Conservation (phyloP, 2,797 vertebrate species). For the Sebastes flavidus region DNA sequence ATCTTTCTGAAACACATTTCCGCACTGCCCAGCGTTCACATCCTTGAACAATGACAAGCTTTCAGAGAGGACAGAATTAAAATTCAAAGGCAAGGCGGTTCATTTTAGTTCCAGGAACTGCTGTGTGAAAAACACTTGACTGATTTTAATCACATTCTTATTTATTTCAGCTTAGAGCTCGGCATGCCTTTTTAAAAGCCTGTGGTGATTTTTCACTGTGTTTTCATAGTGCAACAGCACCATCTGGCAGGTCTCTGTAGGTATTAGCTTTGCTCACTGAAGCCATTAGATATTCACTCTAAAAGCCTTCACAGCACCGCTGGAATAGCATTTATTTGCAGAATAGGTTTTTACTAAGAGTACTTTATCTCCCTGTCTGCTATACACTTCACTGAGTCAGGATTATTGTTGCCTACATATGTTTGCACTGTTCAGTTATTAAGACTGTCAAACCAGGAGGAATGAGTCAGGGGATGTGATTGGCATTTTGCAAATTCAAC, state of each 20-base stretch:
- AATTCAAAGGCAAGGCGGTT: slow-evolving; percentile 77
- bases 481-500: slow-evolving; percentile 40
- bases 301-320: slow-evolving; percentile 32
- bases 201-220: slow-evolving; percentile 1
- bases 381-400: slow-evolving; percentile 32
- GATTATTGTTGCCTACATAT: slow-evolving; percentile 52
- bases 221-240: slow-evolving; percentile 65
- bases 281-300: slow-evolving; percentile 36
- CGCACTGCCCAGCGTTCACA: slow-evolving; percentile 66
- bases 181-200: slow-evolving; percentile 55
- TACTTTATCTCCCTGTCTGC: slow-evolving; percentile 56
- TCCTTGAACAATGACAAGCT: slow-evolving; percentile 78
- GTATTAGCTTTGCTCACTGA: slow-evolving; percentile 1
- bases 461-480: slow-evolving; percentile 47
- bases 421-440: slow-evolving; percentile 30
- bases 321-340: slow-evolving; percentile 59
- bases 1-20: slow-evolving; percentile 82
- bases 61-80: slow-evolving; percentile 77
- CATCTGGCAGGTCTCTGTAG: slow-evolving; percentile 61
- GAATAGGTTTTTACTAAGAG: slow-evolving; percentile 46
- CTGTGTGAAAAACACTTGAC: slow-evolving; percentile 79
- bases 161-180: slow-evolving; percentile 77
- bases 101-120: slow-evolving; percentile 75
- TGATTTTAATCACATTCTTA: slow-evolving; percentile 83
- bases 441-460: slow-evolving; percentile 16